Conservation (phyloP, 2,113 vertebrate genomes). For the Ondatra zibethicus region DNA sequence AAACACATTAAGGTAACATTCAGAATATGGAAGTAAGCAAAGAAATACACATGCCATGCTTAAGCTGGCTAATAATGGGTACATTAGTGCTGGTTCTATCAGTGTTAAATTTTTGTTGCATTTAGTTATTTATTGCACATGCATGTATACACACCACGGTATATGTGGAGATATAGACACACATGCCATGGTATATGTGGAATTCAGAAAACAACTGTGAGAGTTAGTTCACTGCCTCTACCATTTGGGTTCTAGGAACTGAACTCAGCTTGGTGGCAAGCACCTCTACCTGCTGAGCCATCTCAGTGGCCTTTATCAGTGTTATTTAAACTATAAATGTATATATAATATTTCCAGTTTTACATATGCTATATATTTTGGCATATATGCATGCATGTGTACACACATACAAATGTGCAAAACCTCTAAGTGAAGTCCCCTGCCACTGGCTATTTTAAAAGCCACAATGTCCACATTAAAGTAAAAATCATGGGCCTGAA, state of each 20-base stretch:
- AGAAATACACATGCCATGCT: neutral
- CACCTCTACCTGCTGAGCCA: neutral
- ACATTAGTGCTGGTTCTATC: neutral
- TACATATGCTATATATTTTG: neutral
- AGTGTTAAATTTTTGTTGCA: neutral
- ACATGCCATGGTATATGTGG: neutral
- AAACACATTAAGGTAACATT: neutral
- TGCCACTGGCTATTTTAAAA: neutral
- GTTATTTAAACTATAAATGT: neutral
- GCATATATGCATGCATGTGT: too few relatives aligned
- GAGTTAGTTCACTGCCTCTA: neutral
- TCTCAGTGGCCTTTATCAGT: neutral
- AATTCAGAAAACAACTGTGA: neutral
- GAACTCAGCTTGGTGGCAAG: neutral
- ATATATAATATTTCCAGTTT: neutral
- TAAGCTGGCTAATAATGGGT: too few relatives aligned
- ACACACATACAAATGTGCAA: neutral
- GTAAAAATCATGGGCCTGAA: neutral
- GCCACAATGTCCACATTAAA: neutral
- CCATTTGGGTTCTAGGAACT: neutral
- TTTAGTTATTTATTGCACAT: neutral
- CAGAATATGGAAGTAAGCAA: neutral
- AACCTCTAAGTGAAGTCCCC: neutral
- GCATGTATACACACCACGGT: neutral
- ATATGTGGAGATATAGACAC: neutral